Evolutionary conservation across 2,113 vertebrate species (phyloP).

Genomic region (Mesoclemmys tuberculata): DNA sequence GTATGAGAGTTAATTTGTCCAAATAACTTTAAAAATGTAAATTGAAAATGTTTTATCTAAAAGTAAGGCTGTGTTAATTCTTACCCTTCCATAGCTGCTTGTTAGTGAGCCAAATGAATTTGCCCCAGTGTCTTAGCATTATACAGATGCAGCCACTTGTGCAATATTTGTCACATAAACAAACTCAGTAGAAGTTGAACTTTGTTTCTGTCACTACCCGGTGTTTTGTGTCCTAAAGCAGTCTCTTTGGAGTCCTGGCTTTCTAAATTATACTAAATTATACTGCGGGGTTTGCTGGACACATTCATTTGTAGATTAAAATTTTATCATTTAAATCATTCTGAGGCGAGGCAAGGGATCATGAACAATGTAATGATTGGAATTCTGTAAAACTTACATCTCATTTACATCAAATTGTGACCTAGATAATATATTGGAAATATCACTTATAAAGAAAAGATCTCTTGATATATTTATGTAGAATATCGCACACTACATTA

Average conservation of each 20-base stretch:
- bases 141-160: not conserved
- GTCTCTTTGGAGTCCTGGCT: not conserved
- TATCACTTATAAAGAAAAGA: not conserved
- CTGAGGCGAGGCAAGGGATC: not conserved
- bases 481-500: not conserved
- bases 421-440: not conserved
- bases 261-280: not conserved
- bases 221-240: not conserved
- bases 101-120: not conserved
- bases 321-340: not conserved
- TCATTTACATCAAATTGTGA: not conserved
- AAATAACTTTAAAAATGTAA: not conserved
- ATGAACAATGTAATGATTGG: not conserved
- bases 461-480: not conserved
- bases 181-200: not conserved
- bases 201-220: not conserved
- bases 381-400: not conserved
- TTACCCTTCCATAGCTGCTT: accelerated
- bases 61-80: not conserved
- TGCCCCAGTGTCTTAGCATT: not conserved
- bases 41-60: not conserved
- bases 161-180: not conserved
- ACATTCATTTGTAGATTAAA: not conserved
- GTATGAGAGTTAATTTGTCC: not conserved
- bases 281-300: not conserved